Evolutionary conservation across 30 jellyfish, hydroid and myxozoan genomes (phyloP).

Genomic region (Rhopilema esculentum): DNA sequence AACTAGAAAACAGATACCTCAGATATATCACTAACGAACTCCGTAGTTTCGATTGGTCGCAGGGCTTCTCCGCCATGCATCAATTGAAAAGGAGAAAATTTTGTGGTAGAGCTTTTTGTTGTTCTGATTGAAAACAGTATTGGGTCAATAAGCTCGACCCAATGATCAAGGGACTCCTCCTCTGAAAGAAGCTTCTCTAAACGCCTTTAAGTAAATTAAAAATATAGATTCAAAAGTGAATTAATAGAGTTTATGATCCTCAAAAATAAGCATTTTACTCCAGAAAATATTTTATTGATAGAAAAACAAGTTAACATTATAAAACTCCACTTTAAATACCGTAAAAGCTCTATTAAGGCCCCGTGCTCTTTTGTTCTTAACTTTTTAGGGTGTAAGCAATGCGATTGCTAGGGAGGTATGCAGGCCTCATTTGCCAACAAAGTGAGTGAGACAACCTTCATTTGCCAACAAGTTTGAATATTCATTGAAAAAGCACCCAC

Average conservation of each 20-base stretch:
- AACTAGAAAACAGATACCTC: neutral
- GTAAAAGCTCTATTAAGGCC: neutral
- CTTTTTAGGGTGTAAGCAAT: neutral
- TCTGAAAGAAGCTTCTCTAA: slow-evolving; percentile 31
- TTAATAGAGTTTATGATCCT: neutral
- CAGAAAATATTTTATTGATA: neutral
- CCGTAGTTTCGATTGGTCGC: slow-evolving; percentile 24
- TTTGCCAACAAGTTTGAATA: neutral
- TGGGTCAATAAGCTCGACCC: slow-evolving; percentile 46
- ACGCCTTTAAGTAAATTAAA: slow-evolving; percentile 18
- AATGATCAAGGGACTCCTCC: slow-evolving; percentile 28
- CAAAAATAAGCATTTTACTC: neutral
- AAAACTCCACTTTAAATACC: neutral
- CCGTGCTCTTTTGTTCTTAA: neutral
- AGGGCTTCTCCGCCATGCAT: slow-evolving; percentile 40
- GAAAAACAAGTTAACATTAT: neutral
- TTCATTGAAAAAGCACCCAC: neutral
- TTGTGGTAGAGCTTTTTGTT: slow-evolving; percentile 19
- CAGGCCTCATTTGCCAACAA: neutral
- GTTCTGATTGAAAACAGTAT: slow-evolving; percentile 24
- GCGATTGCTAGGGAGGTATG: neutral
- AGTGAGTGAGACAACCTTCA: neutral
- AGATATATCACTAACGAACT: slow-evolving; percentile 8
- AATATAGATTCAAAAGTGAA: neutral
- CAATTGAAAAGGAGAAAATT: slow-evolving; percentile 34